These are phyloP conservation scores for Synanceia verrucosa DNA, from an alignment of 2,797 vertebrate species.

Conservation along the genomic window DNA sequence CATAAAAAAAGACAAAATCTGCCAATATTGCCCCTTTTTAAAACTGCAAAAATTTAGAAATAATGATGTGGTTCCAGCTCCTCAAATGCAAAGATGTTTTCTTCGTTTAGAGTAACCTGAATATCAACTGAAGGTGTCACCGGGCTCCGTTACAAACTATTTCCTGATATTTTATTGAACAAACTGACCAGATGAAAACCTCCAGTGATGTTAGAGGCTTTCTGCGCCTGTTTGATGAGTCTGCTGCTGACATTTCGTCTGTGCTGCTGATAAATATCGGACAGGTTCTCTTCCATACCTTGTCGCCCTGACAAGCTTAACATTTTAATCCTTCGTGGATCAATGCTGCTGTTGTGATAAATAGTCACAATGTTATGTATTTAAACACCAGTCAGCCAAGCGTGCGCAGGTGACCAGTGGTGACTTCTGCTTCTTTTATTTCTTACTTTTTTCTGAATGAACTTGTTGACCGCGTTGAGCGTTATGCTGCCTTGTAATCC, in stretches of 20 bases:
- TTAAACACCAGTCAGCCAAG: not conserved
- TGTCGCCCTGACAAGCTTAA: not conserved
- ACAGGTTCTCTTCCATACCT: not conserved
- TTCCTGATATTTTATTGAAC: not conserved
- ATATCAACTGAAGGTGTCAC: not conserved
- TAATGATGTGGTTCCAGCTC: not conserved
- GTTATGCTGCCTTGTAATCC: slow-evolving; percentile 35
- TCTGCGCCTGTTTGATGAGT: slow-evolving; percentile 31
- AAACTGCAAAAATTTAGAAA: too few relatives aligned
- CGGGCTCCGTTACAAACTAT: not conserved
- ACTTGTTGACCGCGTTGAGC: not conserved
- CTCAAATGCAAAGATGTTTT: not conserved
- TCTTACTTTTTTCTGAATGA: not conserved
- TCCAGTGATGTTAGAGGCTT: not conserved
- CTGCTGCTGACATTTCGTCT: slow-evolving; percentile 53
- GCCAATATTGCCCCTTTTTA: not conserved
- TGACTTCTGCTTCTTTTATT: not conserved
- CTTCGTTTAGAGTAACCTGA: not conserved
- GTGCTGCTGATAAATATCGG: slow-evolving; percentile 31
- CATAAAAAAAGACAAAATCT: not conserved
- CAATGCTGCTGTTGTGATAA: not conserved
- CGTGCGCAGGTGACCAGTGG: not conserved
- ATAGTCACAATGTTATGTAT: not conserved
- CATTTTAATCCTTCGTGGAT: slow-evolving; percentile 5
- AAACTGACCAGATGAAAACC: not conserved